Conservation (phyloP, 2,113 vertebrate genomes). For the Platysteira castanea region DNA sequence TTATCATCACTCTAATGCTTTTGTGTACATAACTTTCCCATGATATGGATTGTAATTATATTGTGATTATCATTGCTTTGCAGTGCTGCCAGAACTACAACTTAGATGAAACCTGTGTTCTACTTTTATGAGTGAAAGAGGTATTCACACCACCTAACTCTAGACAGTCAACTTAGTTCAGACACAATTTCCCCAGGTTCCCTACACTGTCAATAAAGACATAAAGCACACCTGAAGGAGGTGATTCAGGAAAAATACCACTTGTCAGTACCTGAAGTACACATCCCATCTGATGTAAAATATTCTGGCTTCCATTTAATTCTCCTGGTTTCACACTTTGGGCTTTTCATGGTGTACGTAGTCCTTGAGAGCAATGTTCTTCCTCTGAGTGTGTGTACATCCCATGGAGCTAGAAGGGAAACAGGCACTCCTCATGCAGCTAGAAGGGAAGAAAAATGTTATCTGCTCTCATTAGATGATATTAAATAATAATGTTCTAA, state of each 20-base stretch:
- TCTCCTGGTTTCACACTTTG: not conserved
- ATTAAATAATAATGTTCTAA: conserved; percentile 32
- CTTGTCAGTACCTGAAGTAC: not conserved
- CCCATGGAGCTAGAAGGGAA: rapidly evolving
- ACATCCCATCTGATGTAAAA: not conserved
- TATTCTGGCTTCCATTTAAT: not conserved
- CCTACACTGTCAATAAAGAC: not conserved
- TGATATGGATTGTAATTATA: not conserved
- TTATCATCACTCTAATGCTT: not conserved
- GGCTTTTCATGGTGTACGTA: rapidly evolving
- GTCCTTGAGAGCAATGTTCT: rapidly evolving
- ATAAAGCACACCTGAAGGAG: not conserved
- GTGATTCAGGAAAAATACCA: not conserved
- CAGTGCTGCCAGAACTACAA: not conserved
- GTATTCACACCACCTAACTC: not conserved
- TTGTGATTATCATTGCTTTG: not conserved
- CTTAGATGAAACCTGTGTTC: not conserved
- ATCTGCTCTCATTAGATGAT: not conserved
- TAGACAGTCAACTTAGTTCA: not conserved
- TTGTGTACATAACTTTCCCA: not conserved
- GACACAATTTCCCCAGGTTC: not conserved
- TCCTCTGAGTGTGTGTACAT: not conserved
- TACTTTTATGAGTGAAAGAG: not conserved
- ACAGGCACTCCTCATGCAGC: not conserved
- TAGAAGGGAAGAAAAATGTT: not conserved